These are phyloP conservation scores for Butorides virescens DNA, from an alignment of 2,113 vertebrate species.

Conservation along the genomic window DNA sequence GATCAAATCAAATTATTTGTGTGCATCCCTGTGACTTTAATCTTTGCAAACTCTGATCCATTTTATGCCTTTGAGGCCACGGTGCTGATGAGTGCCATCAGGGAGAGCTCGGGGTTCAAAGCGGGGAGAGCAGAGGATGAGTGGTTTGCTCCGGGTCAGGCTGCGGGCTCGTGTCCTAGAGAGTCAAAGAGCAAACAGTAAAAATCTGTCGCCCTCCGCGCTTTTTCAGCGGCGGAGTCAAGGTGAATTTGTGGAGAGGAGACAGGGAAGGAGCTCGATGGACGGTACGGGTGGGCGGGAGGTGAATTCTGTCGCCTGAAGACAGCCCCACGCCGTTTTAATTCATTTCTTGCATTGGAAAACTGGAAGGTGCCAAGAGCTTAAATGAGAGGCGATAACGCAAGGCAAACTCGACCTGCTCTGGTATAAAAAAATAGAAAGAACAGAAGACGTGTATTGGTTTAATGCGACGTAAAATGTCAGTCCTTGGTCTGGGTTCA, in stretches of 20 bases:
- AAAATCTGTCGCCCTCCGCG: not conserved
- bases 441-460: not conserved
- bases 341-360: not conserved
- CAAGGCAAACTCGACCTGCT: not conserved
- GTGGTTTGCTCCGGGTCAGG: not conserved
- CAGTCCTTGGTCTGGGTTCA: not conserved
- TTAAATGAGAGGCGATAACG: not conserved
- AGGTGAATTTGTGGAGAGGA: not conserved
- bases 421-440: not conserved
- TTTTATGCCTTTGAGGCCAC: slow-evolving; percentile 38
- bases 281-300: not conserved
- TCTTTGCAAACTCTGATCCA: not conserved
- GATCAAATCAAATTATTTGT: slow-evolving; percentile 55
- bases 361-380: not conserved
- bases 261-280: not conserved
- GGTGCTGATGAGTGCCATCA: not conserved
- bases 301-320: not conserved
- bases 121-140: not conserved
- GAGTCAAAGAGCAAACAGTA: slow-evolving; percentile 18
- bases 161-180: slow-evolving; percentile 18
- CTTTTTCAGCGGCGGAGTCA: not conserved
- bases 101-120: slow-evolving; percentile 28
- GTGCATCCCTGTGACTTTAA: slow-evolving; percentile 39
- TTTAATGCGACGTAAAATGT: not conserved
- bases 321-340: not conserved